Evolutionary conservation across 2,888 invertebrate species (phyloP), one percentile per base, ranked within the genome.

Genomic region (Thereva unica): DNA sequence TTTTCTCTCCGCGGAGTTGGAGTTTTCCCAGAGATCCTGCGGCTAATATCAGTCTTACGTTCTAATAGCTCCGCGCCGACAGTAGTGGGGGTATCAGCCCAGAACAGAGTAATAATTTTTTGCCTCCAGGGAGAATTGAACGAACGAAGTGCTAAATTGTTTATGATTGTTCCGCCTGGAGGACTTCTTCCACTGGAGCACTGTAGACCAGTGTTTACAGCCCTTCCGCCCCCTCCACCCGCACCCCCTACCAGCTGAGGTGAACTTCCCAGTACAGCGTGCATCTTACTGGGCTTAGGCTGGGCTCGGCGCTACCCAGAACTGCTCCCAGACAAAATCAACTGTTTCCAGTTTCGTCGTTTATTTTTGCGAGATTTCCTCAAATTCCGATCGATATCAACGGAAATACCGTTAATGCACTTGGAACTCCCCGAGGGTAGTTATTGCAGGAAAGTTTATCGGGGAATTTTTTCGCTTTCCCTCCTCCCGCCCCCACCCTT

Each of bases 91-190:
- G 9, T 10, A 7, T 42, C 34, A 42, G 56, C 38, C n/a, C 3
- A 35, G 35, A 37, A 35, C 34, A 8, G n/a, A 23, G 57, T 68
- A 68, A 65, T 68, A 65, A 68, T 68, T 68, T 68, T 55, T 54
- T 38, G 54, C 61, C 65, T 47, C 38, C 38, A 55, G 65, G 65
- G 49, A 65, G 9, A 37, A 57, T 35, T 10, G 38, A 68, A 67
- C 53, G 56, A 68, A 63, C 63, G 66, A 67, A 68, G 68, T 68
- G 68, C 66, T 68, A 68, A 68, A 68, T 68, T 68, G 68, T 68
- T 66, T 68, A 68, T 68, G 68, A 68, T 68, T 68, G 68, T 67
- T 68, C 66, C 56, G 66, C 64, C 57, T 53, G 64, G 12, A 66
- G 67, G 67, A 57, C 56, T 56, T 23, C 23, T 23, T 23, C 23